Evolutionary conservation across 2,888 invertebrate species (phyloP), one percentile per base, ranked within the genome.

Genomic region (Euproctis similis): DNA sequence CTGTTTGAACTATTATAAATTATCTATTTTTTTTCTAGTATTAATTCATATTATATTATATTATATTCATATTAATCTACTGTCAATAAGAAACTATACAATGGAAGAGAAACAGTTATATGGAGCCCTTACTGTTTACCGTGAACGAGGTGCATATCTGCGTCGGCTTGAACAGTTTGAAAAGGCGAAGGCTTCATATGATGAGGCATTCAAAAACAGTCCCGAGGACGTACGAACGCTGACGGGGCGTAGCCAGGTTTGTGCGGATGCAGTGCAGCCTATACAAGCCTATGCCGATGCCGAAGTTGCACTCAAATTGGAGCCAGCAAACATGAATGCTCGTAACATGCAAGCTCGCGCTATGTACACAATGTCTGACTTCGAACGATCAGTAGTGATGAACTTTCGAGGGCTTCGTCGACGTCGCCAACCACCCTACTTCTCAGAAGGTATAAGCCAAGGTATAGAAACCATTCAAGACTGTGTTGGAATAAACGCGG

Each of bases 401-500:
- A 82, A 81, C 43, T 74, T 55, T 31, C 68, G 82, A 2, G 84
- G 84, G 1, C 45, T 63, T 0, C 56, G 73, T 11, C 33, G 39
- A 13, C 69, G 84, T 6, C 59, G 59, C 3, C 74, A 80, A 36
- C 84, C 84, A 1, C 76, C 77, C 1, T 84, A 84, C 42, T 84
- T 84, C 40, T 64, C 50, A 23, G 82, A 81, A 45, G 82, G 84
- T n/a, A 80, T 81, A 9, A 77, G 73, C 43, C 80, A 82, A 50
- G 82, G 82, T 2, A 30, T 71, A 1, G 81, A 84, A 53, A 84
- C 84, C 4, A 77, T 84, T 36, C 76, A 82, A 53, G 82, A 82
- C 41, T 82, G 80, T 37, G 69, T 84, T 4, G 84, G 84, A n/a
- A 31, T 42, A 2, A 78, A 82, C 29, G 76, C 82, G 1, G 84